These are phyloP conservation scores for Syngnathus floridae DNA, from an alignment of 2,113 vertebrate genomes.

Conservation along the genomic window DNA sequence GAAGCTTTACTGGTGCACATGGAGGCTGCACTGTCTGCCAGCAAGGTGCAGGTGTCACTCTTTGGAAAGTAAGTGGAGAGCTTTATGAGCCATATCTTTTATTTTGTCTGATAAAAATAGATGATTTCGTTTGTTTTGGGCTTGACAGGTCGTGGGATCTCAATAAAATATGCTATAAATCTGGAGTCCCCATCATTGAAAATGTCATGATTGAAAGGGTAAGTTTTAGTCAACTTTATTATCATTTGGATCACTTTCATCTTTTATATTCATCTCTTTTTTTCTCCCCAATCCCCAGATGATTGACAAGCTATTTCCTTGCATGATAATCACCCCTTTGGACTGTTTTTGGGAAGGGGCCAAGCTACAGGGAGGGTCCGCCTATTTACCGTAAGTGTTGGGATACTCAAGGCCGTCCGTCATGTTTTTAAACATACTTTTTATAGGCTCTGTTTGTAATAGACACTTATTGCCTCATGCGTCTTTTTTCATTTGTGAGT, in stretches of 20 bases:
- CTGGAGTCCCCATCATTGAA: slow-evolving; percentile 94
- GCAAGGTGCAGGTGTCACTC: slow-evolving; percentile 94
- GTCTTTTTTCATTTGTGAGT: not conserved
- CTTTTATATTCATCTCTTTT: not conserved
- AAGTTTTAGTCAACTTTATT: slow-evolving; percentile 39
- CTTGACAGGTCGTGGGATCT: slow-evolving; percentile 89
- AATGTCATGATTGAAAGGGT: slow-evolving; percentile 98
- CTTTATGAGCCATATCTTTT: not conserved
- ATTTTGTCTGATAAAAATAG: not conserved
- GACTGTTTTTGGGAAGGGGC: slow-evolving; percentile 99
- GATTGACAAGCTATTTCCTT: slow-evolving; percentile 98
- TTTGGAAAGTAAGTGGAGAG: slow-evolving; percentile 89
- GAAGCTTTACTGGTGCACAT: slow-evolving; percentile 90
- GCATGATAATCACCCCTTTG: slow-evolving; percentile 94
- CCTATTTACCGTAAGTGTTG: slow-evolving; percentile 92
- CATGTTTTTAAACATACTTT: not conserved
- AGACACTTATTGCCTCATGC: not conserved
- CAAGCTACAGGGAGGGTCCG: slow-evolving; percentile 95
- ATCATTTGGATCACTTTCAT: not conserved
- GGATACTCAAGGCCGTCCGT: slow-evolving; percentile 20
- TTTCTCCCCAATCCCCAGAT: slow-evolving; percentile 72
- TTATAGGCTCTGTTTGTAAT: not conserved
- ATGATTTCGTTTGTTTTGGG: slow-evolving; percentile 6
- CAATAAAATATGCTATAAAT: slow-evolving; percentile 99
- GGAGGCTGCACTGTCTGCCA: slow-evolving; percentile 86